Evolutionary conservation across 2,888 invertebrate genomes (phyloP).

Genomic region (Odontocerum albicorne): DNA sequence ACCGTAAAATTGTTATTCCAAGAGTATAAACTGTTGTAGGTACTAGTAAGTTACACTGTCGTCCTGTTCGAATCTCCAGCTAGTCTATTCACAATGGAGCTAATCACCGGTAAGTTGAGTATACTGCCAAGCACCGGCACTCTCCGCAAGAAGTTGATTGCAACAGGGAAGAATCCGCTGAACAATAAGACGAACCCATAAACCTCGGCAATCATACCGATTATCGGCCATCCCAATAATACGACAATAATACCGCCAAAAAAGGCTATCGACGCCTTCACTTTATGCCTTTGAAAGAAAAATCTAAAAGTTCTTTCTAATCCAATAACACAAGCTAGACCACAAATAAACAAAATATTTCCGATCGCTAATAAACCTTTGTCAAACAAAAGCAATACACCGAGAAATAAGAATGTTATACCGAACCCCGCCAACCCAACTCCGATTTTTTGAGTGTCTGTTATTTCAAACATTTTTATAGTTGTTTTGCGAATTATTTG

Average conservation of each 20-base stretch:
- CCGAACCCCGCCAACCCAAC: constrained; percentile 97
- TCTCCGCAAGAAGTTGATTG: constrained; percentile 90
- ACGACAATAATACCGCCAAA: constrained; percentile 93
- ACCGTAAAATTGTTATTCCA: too few relatives aligned
- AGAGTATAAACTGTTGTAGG: too few relatives aligned
- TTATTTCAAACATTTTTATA: constrained; percentile 73
- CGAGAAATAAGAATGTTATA: constrained; percentile 91
- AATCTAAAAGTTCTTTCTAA: constrained; percentile 93
- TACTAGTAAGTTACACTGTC: constrained; percentile 82
- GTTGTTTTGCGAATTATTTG: not conserved
- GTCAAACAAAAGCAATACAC: constrained; percentile 91
- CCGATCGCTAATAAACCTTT: constrained; percentile 98
- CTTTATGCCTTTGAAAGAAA: constrained; percentile 96
- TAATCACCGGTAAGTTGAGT: constrained; percentile 86
- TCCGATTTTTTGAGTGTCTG: constrained; percentile 91
- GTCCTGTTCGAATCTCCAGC: constrained; percentile 82
- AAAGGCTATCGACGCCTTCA: constrained; percentile 86
- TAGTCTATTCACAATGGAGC: constrained; percentile 78
- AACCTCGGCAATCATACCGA: constrained; percentile 95
- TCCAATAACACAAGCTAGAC: constrained; percentile 95
- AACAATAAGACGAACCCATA: constrained; percentile 92
- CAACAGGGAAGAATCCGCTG: constrained; percentile 97
- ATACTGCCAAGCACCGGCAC: constrained; percentile 90
- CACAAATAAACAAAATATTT: constrained; percentile 95
- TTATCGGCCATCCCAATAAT: constrained; percentile 91